Evolutionary conservation across 2,888 invertebrate species (phyloP).

Genomic region (Linnaemya vulpina): DNA sequence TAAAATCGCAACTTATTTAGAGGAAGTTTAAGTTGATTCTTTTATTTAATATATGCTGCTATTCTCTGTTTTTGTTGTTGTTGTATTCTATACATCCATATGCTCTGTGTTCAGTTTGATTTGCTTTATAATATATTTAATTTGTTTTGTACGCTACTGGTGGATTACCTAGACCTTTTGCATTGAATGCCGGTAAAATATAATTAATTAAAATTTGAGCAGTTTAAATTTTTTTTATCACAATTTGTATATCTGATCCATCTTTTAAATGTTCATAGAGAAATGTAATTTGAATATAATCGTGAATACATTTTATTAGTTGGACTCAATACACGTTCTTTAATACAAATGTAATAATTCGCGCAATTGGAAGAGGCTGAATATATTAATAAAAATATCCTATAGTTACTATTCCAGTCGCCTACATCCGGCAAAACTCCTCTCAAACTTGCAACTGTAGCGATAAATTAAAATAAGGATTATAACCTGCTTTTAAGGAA

Average conservation of each 20-base stretch:
- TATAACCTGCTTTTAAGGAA: slow-evolving; percentile 69
- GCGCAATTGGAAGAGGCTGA: no score
- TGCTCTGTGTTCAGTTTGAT: slow-evolving; percentile 66
- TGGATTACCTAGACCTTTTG: neutral
- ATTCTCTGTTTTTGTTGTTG: neutral
- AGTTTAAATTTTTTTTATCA: no score
- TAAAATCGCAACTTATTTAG: slow-evolving; percentile 72
- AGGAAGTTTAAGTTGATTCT: slow-evolving; percentile 59
- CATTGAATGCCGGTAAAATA: neutral
- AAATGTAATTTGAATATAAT: no score
- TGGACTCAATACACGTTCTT: no score
- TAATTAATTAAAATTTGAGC: no score
- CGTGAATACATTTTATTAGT: no score
- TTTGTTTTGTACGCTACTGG: slow-evolving; percentile 63
- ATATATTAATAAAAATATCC: no score
- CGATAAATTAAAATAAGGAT: slow-evolving; percentile 66
- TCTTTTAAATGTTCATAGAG: no score
- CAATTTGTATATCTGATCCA: no score
- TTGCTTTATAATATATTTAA: slow-evolving; percentile 68
- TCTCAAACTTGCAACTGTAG: slow-evolving; percentile 8
- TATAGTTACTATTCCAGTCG: neutral
- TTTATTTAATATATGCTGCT: neutral
- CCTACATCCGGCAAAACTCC: neutral
- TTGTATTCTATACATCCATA: slow-evolving; percentile 61
- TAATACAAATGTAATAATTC: no score